Conservation (phyloP, 2,797 vertebrate species). For the Pipistrellus kuhlii region DNA sequence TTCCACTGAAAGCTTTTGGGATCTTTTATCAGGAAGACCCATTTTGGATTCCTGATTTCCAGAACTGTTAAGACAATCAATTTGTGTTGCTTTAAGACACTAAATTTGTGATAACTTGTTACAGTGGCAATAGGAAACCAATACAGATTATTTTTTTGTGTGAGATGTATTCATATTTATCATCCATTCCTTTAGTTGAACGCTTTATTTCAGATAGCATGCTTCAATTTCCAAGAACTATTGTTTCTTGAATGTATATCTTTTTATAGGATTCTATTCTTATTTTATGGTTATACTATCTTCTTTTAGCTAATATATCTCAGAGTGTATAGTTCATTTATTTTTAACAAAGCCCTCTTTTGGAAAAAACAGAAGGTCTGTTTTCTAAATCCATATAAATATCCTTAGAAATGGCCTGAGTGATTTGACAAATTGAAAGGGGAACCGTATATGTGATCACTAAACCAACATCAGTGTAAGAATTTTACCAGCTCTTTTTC, state of each 20-base stretch:
- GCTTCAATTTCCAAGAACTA: not conserved
- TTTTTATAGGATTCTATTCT: not conserved
- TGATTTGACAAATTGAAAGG: conserved; percentile 31
- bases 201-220: not conserved
- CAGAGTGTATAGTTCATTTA: not conserved
- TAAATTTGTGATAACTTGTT: not conserved
- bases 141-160: not conserved
- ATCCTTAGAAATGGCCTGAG: not conserved
- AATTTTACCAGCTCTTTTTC: not conserved
- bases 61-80: not conserved
- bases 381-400: conserved; percentile 31
- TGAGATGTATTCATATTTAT: not conserved
- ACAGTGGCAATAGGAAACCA: not conserved
- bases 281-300: not conserved
- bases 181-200: not conserved
- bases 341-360: not conserved
- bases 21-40: not conserved
- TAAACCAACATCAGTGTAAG: not conserved
- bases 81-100: not conserved
- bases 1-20: not conserved
- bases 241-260: not conserved
- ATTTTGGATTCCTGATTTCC: not conserved
- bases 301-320: not conserved
- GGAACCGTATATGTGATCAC: not conserved
- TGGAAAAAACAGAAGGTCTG: not conserved